These are phyloP conservation scores for Caenorhabditis virilis DNA, from an alignment of 2,888 invertebrate species.

Conservation along the genomic window DNA sequence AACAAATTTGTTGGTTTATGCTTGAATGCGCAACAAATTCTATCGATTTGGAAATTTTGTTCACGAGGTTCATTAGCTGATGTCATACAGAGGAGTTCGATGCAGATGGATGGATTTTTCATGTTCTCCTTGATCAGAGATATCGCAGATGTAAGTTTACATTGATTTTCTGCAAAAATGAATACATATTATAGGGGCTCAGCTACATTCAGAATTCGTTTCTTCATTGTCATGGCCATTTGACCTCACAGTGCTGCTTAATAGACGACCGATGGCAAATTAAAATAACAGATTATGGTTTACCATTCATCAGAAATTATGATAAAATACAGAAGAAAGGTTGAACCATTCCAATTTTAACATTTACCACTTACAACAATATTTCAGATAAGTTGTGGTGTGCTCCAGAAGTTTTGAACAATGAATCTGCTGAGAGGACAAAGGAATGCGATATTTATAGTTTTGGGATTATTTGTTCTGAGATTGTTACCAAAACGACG, in stretches of 20 bases:
- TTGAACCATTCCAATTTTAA: neutral
- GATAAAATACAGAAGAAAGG: conserved; percentile 13
- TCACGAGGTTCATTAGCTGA: conserved; percentile 41
- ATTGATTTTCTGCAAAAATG: neutral
- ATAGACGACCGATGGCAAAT: conserved; percentile 56
- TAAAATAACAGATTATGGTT: conserved; percentile 38
- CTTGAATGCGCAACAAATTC: conserved; percentile 52
- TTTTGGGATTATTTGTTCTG: conserved; percentile 50
- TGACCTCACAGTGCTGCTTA: conserved; percentile 40
- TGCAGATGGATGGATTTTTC: conserved; percentile 62
- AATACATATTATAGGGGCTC: conserved; percentile 14
- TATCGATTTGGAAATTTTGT: conserved; percentile 62
- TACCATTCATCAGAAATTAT: conserved; percentile 5
- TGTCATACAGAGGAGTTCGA: conserved; percentile 33
- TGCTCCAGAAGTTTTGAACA: conserved; percentile 51
- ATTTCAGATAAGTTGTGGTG: conserved; percentile 52
- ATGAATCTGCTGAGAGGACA: conserved; percentile 4
- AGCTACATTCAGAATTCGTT: conserved; percentile 23
- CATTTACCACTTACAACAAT: neutral
- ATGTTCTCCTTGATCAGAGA: conserved; percentile 61
- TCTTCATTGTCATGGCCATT: conserved; percentile 23
- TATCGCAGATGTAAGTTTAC: conserved; percentile 46
- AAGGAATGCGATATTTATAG: conserved; percentile 48
- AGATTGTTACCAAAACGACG: conserved; percentile 31
- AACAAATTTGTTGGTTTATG: conserved; percentile 64